Evolutionary conservation across 2,113 vertebrate genomes (phyloP).

Genomic region (Ictidomys tridecemlineatus): DNA sequence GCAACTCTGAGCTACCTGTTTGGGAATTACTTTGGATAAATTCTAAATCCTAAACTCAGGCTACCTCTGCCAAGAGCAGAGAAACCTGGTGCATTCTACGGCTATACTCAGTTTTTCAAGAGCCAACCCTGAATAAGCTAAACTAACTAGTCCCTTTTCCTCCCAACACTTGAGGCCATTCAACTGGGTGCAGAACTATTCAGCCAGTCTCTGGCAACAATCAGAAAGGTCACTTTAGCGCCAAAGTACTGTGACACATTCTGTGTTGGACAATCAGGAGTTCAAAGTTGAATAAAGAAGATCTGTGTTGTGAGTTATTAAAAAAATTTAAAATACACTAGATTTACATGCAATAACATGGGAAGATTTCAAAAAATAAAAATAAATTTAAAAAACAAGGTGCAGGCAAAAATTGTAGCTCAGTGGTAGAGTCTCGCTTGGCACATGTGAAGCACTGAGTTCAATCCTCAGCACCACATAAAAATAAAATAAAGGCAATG

Average conservation of each 20-base stretch:
- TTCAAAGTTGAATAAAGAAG: background rate
- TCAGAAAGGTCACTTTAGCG: background rate
- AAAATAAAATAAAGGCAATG: too few species aligned
- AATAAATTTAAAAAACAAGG: too few species aligned
- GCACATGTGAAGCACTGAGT: too few species aligned
- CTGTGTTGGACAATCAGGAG: background rate
- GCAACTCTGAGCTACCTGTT: background rate
- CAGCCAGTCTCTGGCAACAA: background rate
- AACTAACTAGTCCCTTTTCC: too few species aligned
- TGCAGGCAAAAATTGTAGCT: too few species aligned
- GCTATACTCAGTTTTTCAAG: background rate
- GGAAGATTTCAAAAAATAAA: background rate
- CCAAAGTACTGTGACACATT: background rate
- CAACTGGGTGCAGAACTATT: too few species aligned
- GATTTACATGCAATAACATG: background rate
- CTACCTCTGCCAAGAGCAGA: background rate
- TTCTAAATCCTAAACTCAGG: background rate
- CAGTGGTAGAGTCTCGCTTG: too few species aligned
- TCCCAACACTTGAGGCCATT: background rate
- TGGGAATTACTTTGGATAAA: background rate
- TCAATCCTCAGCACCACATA: too few species aligned
- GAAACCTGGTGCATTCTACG: background rate
- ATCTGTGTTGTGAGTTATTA: background rate
- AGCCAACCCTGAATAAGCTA: too few species aligned
- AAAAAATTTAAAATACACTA: background rate